These are phyloP conservation scores for Acropternis orthonyx DNA, from an alignment of 2,797 vertebrate genomes.

Conservation along the genomic window DNA sequence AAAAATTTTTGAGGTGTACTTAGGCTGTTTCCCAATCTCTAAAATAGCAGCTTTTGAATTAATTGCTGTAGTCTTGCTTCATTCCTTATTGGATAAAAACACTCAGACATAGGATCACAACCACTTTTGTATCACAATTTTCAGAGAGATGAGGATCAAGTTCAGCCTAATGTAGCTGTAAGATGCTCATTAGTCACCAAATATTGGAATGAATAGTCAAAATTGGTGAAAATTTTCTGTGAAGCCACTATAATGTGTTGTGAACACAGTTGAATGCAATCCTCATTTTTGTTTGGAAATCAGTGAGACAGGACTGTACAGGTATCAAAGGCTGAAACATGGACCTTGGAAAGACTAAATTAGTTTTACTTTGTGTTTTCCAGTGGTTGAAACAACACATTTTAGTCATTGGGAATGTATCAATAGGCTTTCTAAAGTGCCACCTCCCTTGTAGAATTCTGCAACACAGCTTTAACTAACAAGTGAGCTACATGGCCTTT, in stretches of 20 bases:
- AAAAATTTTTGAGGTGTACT: not conserved
- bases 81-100: not conserved
- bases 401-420: not conserved
- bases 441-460: not conserved
- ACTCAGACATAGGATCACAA: not conserved
- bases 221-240: not conserved
- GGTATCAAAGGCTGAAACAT: not conserved
- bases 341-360: not conserved
- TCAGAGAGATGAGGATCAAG: not conserved
- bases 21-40: not conserved
- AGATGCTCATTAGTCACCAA: not conserved
- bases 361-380: not conserved
- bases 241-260: not conserved
- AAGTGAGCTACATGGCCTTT: not conserved
- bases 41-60: not conserved
- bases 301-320: not conserved
- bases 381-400: not conserved
- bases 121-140: not conserved
- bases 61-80: not conserved
- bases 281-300: not conserved
- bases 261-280: not conserved
- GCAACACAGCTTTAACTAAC: not conserved
- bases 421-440: not conserved
- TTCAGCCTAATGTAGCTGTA: not conserved
- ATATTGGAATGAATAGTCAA: not conserved